phyloP scores from a whole-genome alignment of 1,140 invertebrate species.

The Conus ventricosus region DNA sequence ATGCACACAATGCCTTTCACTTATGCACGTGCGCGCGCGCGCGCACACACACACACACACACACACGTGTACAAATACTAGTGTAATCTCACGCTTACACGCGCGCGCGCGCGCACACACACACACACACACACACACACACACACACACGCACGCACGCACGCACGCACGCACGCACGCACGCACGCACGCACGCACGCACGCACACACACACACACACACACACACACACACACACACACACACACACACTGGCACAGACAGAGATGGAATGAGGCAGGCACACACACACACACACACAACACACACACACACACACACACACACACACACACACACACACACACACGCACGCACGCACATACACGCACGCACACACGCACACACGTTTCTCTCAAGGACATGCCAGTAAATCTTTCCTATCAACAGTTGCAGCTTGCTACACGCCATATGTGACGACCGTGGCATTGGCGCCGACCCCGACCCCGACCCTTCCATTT shows the following conservation, averaged over 20 bases:
- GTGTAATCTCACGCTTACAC: background rate
- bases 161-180: background rate
- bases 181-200: too few relatives aligned
- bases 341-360: background rate
- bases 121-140: background rate
- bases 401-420: background rate
- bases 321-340: background rate
- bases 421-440: background rate
- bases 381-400: background rate
- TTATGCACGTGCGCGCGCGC: too few relatives aligned
- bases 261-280: too few relatives aligned
- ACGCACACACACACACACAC: slow-evolving; percentile 12
- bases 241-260: background rate
- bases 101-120: background rate
- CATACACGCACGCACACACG: background rate
- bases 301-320: slow-evolving; percentile 1
- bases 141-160: background rate
- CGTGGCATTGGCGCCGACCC: background rate
- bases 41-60: too few relatives aligned
- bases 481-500: background rate
- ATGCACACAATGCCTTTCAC: too few relatives aligned
- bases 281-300: background rate
- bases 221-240: slow-evolving; percentile 13
- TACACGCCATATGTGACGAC: background rate
- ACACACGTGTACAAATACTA: too few relatives aligned